A percentile compares a stretch with the other conserved stretches of the same genome.
Conservation (phyloP, 2,113 vertebrate species). For the Mobula hypostoma region DNA sequence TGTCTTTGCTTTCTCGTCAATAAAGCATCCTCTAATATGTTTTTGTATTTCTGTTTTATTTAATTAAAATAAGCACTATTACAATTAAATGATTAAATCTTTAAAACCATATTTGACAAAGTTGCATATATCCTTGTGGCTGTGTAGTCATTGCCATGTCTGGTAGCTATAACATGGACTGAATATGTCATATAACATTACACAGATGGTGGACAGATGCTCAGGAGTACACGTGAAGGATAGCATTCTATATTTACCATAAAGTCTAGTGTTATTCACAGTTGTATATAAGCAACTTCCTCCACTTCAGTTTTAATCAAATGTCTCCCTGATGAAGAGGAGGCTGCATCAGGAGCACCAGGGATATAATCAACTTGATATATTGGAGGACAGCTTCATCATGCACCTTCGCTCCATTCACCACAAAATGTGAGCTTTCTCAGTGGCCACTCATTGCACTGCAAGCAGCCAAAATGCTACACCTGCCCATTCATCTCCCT, state of each 20-base stretch:
- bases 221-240: neutral
- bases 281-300: too few relatives aligned
- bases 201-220: neutral
- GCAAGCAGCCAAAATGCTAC: too few relatives aligned
- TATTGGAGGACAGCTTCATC: too few relatives aligned
- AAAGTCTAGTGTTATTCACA: neutral
- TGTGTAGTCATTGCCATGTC: neutral
- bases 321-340: too few relatives aligned
- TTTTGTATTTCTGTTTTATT: neutral
- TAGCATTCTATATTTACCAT: neutral
- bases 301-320: too few relatives aligned
- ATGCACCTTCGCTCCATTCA: too few relatives aligned
- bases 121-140: neutral
- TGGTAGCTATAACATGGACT: neutral
- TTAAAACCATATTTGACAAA: neutral
- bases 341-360: too few relatives aligned
- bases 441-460: too few relatives aligned
- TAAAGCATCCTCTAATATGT: neutral
- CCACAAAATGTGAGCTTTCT: too few relatives aligned
- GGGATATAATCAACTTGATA: too few relatives aligned
- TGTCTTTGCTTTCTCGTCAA: slow-evolving; percentile 21
- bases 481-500: too few relatives aligned
- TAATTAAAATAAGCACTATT: neutral
- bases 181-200: slow-evolving; percentile 5
- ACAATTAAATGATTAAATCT: neutral